phyloP scores from a whole-genome alignment of 2,888 invertebrate genomes.

The Timema cristinae region DNA sequence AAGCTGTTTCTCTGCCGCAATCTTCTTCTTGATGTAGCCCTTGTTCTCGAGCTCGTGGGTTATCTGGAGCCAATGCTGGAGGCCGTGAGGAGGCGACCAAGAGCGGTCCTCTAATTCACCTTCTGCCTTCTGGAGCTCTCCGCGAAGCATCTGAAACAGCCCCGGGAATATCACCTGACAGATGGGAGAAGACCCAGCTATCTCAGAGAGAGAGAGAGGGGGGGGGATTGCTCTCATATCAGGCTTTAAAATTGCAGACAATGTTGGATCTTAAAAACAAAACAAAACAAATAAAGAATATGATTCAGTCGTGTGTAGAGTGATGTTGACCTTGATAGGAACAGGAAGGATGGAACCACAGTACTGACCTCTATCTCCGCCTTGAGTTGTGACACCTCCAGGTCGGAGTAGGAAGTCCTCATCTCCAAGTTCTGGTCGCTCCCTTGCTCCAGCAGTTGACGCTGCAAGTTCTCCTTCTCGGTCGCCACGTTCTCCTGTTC shows the following conservation, averaged over 20 bases:
- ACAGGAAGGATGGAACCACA: too few relatives aligned
- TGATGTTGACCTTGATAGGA: background rate
- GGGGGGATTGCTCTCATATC: too few relatives aligned
- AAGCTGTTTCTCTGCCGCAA: conserved; percentile 76
- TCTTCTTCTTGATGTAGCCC: conserved; percentile 78
- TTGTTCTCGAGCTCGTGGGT: conserved; percentile 95
- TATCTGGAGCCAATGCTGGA: conserved; percentile 93
- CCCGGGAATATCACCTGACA: too few relatives aligned
- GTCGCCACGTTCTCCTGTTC: conserved; percentile 79
- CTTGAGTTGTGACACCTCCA: conserved; percentile 76
- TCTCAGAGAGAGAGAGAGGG: too few relatives aligned
- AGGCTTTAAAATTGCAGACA: too few relatives aligned
- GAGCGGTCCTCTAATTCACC: conserved; percentile 85
- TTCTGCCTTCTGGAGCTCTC: conserved; percentile 80
- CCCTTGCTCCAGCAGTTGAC: conserved; percentile 72
- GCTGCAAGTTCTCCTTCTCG: conserved; percentile 77
- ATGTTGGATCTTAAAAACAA: too few relatives aligned
- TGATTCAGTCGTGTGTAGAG: too few relatives aligned
- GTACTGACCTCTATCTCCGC: conserved; percentile 73
- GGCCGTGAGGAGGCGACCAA: conserved; percentile 81
- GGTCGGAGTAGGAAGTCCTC: conserved; percentile 72
- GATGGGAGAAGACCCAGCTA: too few relatives aligned
- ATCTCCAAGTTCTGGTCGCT: conserved; percentile 53
- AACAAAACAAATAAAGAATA: too few relatives aligned
- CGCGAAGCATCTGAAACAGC: conserved; percentile 62